Conservation (phyloP, 2,888 invertebrate genomes). For the Machimus rusticus region DNA sequence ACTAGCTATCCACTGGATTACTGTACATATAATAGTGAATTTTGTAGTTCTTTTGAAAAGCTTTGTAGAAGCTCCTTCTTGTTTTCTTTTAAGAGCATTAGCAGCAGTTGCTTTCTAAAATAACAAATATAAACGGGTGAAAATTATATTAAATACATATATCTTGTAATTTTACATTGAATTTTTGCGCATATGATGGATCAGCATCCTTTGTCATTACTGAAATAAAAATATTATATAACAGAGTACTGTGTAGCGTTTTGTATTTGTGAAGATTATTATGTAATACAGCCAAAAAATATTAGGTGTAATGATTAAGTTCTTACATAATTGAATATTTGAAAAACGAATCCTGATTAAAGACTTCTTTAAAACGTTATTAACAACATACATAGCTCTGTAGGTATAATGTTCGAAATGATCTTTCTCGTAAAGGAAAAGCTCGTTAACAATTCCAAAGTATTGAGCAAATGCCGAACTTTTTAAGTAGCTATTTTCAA, state of each 20-base stretch:
- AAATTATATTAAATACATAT: background rate
- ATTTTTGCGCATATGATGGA: background rate
- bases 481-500: slow-evolving; percentile 73
- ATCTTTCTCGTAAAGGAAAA: slow-evolving; percentile 77
- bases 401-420: slow-evolving; percentile 78
- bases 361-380: background rate
- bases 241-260: background rate
- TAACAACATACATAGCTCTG: slow-evolving; percentile 67
- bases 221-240: background rate
- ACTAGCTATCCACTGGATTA: slow-evolving; percentile 58
- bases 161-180: background rate
- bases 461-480: slow-evolving; percentile 82
- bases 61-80: background rate
- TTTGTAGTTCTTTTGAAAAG: slow-evolving; percentile 52
- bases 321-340: slow-evolving; percentile 43
- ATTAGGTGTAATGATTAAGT: background rate
- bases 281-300: no score
- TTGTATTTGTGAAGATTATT: background rate
- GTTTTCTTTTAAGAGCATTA: background rate
- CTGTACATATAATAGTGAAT: slow-evolving; percentile 58
- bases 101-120: background rate
- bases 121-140: background rate
- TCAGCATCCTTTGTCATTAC: background rate
- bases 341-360: slow-evolving; percentile 52
- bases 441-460: slow-evolving; percentile 74